Evolutionary conservation across 2,113 vertebrate species (phyloP), one percentile per base, ranked within the genome.

Genomic region (Jaculus jaculus): DNA sequence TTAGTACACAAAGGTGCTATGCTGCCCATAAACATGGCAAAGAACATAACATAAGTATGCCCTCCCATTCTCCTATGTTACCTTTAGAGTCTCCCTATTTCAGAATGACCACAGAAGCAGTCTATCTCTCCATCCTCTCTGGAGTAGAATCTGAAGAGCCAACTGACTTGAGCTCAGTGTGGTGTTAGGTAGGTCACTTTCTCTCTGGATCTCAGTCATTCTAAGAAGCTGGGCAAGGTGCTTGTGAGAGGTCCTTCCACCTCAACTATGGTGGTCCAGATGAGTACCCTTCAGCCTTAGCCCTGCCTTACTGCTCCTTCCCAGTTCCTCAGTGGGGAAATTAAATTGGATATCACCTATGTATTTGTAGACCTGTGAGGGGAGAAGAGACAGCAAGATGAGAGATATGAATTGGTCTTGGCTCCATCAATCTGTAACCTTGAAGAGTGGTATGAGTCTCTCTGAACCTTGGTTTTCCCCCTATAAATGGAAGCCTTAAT

Each of bases 291-390:
- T 74, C 18, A 11, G 17, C 28, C 24, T 73, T 37, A 63, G 58
- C 10, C 47, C 47, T 73, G 58, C 26, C 75, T 82, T 23, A 9
- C 15, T 17, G 2, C 28, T n/a, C 37, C 9, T 24, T 21, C 47
- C 47, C 60, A 23, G 82, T 2, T 13, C 23, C 37, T 51, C 8
- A 1, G 13, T 65, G 8, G 65, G 34, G 34, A 58, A 61, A 26
- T 11, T 9, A 30, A 37, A 6, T 18, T 16, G 18, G 16, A 30
- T 16, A 0, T 39, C 5, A 0, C 16, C n/a, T 1, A 2, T 1
- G 23, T 30, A 47, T 13, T 0, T 15, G 11, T 2, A 54, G 39
- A 37, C 5, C 47, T 8, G 8, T 2, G 3, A 5, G 12, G 58
- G 16, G 23, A 28, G 18, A 37, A 32, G 34, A 61, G 42, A 11